phyloP scores from a whole-genome alignment of 1,140 invertebrate species.

The Sesamia nonagrioides region DNA sequence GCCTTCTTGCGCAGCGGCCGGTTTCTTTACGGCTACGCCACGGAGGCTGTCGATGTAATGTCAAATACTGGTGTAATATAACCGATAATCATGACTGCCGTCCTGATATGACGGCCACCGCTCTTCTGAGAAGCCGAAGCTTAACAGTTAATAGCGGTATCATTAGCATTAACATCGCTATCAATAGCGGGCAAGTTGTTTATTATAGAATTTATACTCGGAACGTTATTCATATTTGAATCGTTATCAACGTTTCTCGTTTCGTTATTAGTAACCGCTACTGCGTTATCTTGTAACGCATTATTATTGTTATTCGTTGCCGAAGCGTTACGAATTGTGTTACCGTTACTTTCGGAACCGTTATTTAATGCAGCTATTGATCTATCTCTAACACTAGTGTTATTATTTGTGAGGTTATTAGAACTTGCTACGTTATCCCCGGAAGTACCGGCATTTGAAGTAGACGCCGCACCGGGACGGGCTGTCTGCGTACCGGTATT shows the following conservation, averaged over 20 bases:
- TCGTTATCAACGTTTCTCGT: constrained; percentile 18
- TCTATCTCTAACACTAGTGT: constrained; percentile 20
- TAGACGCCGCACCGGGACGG: background rate
- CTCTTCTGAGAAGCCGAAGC: no score
- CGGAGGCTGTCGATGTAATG: no score
- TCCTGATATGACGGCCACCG: no score
- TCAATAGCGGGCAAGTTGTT: constrained; percentile 79
- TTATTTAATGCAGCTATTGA: background rate
- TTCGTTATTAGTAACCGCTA: constrained; percentile 19
- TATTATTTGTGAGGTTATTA: constrained; percentile 4
- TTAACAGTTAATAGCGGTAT: constrained; percentile 49
- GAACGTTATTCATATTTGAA: constrained; percentile 51
- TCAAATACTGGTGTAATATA: no score
- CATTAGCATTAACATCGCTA: constrained; percentile 75
- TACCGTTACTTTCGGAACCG: constrained; percentile 15
- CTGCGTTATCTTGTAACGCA: background rate
- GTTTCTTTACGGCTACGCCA: no score
- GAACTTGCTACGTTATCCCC: no score
- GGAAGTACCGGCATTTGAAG: no score
- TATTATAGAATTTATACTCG: constrained; percentile 71
- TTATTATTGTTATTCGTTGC: constrained; percentile 13
- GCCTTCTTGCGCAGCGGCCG: no score
- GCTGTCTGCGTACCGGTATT: background rate
- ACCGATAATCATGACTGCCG: no score
- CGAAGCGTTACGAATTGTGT: background rate